Conservation (phyloP, 2,888 invertebrate species). For the Thereva nobilitata region DNA sequence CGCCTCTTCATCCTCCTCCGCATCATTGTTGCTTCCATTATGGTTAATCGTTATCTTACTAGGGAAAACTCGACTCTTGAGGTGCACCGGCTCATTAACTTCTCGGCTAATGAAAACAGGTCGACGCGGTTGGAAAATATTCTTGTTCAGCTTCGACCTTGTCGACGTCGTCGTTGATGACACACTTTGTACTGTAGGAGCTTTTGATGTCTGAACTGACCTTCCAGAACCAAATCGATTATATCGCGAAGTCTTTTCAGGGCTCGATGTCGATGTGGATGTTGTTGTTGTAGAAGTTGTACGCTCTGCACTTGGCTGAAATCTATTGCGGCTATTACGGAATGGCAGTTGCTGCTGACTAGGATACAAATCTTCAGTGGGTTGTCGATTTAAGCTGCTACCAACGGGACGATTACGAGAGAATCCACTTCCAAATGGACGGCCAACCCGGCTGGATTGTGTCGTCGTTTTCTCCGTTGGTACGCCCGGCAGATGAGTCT, state of each 20-base stretch:
- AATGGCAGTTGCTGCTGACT: constrained; percentile 49
- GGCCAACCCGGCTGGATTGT: constrained; percentile 44
- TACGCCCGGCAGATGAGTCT: constrained; percentile 15
- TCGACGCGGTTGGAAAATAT: constrained; percentile 46
- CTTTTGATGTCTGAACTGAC: constrained; percentile 4
- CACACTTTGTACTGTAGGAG: constrained; percentile 19
- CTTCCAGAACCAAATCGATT: constrained; percentile 50
- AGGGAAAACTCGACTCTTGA: constrained; percentile 46
- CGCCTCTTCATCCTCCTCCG: constrained; percentile 33
- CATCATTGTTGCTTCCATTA: constrained; percentile 44
- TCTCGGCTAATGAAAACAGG: constrained; percentile 55
- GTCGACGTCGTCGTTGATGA: constrained; percentile 37
- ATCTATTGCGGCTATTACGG: constrained; percentile 52
- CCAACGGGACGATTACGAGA: constrained; percentile 48
- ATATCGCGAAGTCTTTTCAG: constrained; percentile 47
- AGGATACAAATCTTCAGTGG: constrained; percentile 39
- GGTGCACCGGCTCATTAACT: constrained; percentile 51
- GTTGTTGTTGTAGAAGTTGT: constrained; percentile 45
- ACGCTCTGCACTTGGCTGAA: constrained; percentile 49
- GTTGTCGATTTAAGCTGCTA: constrained; percentile 11
- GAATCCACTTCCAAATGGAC: constrained; percentile 47
- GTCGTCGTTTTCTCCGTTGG: constrained; percentile 30
- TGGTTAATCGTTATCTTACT: constrained; percentile 46
- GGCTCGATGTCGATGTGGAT: constrained; percentile 40
- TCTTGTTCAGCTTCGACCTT: constrained; percentile 38